Base-by-base conservation (phyloP, 2,797 vertebrate species). In the Paedocypris micromegethes region DNA sequence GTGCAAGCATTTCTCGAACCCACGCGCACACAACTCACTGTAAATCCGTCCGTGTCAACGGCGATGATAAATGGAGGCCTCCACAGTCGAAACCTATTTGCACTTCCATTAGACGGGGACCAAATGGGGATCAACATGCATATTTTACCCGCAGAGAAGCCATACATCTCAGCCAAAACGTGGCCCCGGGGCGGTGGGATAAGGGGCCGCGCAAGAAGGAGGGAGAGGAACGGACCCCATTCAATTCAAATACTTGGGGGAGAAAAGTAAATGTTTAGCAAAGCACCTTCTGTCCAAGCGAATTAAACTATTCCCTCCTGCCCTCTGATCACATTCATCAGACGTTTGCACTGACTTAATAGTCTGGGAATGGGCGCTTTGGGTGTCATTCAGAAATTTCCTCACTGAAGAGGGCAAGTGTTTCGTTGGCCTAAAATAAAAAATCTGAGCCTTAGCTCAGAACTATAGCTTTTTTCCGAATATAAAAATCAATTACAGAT, bases 91-190 rank as follows among this genome's bases (percentile, higher is more conserved):
- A 90, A 88, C 85, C 90, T 87, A 89, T 92, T 91, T 92, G 87
- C 88, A 85, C 81, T 79, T 86, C 88, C 86, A 89, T 91, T 90
- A 92, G 72, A 85, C 85, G 78, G 83, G 77, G 85, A 84, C 68
- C 90, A 82, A 87, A 92, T 79, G 87, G 89, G 84, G 87, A 88
- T 78, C 83, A 86, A 75, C 76, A 80, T 88, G 92, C 90, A 91
- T 91, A 91, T 91, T 91, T 91, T 88, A 92, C 87, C 80, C 85
- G 85, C 62, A 81, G 87, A 89, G 88, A 81, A 89, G 84, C 84
- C 86, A 88, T 87, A 84, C 81, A 82, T 89, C 87, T 85, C 81
- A 83, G 92, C 90, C 90, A 90, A 82, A 88, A 86, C 85, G 41
- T 76, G 67, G 84, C 90, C 91, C 82, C 73, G 75, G 84, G 90